Evolutionary conservation across 2,113 vertebrate species (phyloP).

Genomic region (Heptranchias perlo): DNA sequence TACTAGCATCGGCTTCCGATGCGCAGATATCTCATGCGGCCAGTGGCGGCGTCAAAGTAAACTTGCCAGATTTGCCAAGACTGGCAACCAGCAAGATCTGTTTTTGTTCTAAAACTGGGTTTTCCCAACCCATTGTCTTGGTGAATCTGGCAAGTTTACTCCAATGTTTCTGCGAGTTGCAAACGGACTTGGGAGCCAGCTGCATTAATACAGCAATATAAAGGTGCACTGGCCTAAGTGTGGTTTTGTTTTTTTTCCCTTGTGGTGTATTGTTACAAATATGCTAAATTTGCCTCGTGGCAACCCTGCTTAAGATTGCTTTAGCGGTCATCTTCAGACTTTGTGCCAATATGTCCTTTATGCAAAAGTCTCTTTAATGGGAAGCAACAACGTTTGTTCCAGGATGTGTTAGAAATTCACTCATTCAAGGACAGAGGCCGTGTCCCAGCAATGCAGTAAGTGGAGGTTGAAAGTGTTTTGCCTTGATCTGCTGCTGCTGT

Average conservation of each 20-base stretch:
- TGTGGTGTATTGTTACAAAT: neutral
- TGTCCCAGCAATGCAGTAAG: conserved; percentile 30
- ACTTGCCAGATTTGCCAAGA: neutral
- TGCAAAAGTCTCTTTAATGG: conserved; percentile 18
- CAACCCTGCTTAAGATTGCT: conserved; percentile 17
- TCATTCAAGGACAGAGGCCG: conserved; percentile 29
- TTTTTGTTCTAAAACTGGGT: too few relatives aligned
- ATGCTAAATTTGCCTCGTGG: neutral
- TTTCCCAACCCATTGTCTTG: neutral
- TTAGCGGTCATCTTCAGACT: neutral
- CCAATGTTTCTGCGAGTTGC: neutral
- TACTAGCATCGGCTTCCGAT: neutral
- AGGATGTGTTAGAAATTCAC: conserved; percentile 26
- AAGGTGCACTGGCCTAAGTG: neutral
- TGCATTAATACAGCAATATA: neutral
- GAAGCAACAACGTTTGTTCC: neutral
- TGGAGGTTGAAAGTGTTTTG: conserved; percentile 28
- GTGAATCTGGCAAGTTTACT: neutral
- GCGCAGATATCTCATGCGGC: neutral
- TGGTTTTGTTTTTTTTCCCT: neutral
- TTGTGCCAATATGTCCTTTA: neutral
- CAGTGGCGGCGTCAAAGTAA: neutral
- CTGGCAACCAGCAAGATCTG: neutral
- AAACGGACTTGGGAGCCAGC: neutral
- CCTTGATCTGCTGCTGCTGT: neutral